Conservation (phyloP, 2,888 invertebrate genomes). For the Salticus scenicus region DNA sequence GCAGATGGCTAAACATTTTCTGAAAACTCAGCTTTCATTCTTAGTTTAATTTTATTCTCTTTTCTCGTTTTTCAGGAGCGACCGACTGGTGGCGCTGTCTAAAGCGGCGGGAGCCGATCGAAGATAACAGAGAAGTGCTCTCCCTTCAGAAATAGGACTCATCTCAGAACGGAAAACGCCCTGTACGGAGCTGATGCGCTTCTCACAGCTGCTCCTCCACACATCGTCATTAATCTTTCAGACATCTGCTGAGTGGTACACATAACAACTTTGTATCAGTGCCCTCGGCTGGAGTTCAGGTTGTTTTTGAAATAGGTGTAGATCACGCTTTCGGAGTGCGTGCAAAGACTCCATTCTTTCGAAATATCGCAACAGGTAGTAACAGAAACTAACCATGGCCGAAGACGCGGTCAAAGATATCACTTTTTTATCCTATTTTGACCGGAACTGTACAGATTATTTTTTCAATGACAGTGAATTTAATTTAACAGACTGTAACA, state of each 20-base stretch:
- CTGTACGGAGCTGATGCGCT: slow-evolving; percentile 26
- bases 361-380: slow-evolving; percentile 42
- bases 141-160: slow-evolving; percentile 18
- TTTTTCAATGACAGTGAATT: slow-evolving; percentile 27
- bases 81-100: slow-evolving; percentile 51
- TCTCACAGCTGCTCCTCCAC: slow-evolving; percentile 15
- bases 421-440: slow-evolving; percentile 10
- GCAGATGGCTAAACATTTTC: not conserved
- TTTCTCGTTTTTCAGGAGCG: slow-evolving; percentile 29
- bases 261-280: not conserved
- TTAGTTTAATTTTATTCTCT: slow-evolving; percentile 10
- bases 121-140: slow-evolving; percentile 28
- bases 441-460: not conserved
- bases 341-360: not conserved
- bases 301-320: too few species aligned
- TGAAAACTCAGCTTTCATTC: not conserved
- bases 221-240: slow-evolving; percentile 5
- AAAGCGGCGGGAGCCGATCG: slow-evolving; percentile 50
- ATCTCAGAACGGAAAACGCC: slow-evolving; percentile 63
- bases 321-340: not conserved
- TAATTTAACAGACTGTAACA: slow-evolving; percentile 31
- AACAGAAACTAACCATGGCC: slow-evolving; percentile 17
- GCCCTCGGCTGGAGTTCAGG: not conserved
- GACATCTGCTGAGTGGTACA: not conserved
- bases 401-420: slow-evolving; percentile 14